A percentile compares a stretch with the other conserved stretches of the same genome.
Evolutionary conservation across 2,797 vertebrate genomes (phyloP).

Genomic region (Basileuterus tristriatus): DNA sequence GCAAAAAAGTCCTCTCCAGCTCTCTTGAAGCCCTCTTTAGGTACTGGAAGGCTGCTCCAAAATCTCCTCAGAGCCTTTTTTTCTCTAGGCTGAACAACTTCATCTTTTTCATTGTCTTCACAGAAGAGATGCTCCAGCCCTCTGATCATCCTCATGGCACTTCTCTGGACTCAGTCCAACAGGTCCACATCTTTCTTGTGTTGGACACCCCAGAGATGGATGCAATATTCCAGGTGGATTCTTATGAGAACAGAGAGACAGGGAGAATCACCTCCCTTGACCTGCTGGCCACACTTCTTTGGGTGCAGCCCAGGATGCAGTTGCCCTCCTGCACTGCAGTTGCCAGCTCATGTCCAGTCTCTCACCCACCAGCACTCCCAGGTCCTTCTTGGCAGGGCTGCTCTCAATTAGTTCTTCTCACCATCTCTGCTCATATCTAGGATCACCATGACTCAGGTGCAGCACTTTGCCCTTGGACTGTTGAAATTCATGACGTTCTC

Average conservation of each 20-base stretch:
- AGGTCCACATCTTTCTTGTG: neutral
- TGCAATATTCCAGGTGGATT: neutral
- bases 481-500: neutral
- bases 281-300: neutral
- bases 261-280: accelerated
- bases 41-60: neutral
- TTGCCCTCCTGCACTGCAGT: neutral
- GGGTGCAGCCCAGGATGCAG: neutral
- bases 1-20: neutral
- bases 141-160: neutral
- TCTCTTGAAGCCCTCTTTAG: neutral
- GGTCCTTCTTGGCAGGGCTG: neutral
- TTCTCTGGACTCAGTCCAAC: neutral
- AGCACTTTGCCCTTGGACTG: neutral
- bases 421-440: neutral
- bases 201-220: neutral
- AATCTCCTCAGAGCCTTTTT: neutral
- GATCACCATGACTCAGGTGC: neutral
- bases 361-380: neutral
- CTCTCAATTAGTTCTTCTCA: neutral
- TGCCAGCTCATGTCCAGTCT: too few species aligned
- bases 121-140: neutral
- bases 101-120: neutral
- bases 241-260: neutral
- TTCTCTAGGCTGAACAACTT: neutral